Conservation (phyloP, 2,888 invertebrate genomes). For the Petrophora chlorosata region DNA sequence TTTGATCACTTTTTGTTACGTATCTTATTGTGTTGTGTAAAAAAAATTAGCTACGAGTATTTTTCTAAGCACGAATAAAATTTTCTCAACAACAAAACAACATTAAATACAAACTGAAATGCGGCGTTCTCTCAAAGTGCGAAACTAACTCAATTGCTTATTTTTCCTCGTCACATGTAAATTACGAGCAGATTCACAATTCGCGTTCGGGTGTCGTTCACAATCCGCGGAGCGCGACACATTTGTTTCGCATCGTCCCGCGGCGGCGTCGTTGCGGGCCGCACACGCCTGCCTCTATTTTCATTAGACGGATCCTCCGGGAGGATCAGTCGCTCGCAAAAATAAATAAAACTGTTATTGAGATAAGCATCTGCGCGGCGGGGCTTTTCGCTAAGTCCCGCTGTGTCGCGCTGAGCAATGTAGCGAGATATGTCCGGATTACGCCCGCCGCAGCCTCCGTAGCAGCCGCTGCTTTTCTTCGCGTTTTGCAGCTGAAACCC, state of each 20-base stretch:
- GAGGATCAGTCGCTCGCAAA: constrained; percentile 79
- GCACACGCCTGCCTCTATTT: constrained; percentile 69
- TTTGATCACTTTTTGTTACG: too few species aligned
- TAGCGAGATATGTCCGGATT: constrained; percentile 82
- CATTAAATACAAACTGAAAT: too few species aligned
- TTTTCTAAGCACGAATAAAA: too few species aligned
- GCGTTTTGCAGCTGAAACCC: constrained; percentile 73
- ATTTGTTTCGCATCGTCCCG: constrained; percentile 14
- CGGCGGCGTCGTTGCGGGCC: constrained; percentile 40
- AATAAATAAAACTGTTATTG: constrained; percentile 84
- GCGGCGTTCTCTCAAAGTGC: too few species aligned
- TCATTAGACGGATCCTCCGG: constrained; percentile 75
- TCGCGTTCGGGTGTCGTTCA: constrained; percentile 15
- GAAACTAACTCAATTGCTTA: too few species aligned
- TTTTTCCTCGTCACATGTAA: constrained; percentile 14
- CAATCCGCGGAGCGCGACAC: constrained; percentile 7
- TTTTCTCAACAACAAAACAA: too few species aligned
- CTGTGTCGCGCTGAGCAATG: constrained; percentile 81
- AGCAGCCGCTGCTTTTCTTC: constrained; percentile 53
- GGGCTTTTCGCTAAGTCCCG: constrained; percentile 81
- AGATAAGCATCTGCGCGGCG: constrained; percentile 80
- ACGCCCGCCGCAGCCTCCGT: constrained; percentile 61
- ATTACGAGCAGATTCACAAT: constrained; percentile 36
- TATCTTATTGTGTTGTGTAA: too few species aligned
- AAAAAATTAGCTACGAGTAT: too few species aligned